phyloP scores from a whole-genome alignment of 2,113 vertebrate species.

The Clarias magur region DNA sequence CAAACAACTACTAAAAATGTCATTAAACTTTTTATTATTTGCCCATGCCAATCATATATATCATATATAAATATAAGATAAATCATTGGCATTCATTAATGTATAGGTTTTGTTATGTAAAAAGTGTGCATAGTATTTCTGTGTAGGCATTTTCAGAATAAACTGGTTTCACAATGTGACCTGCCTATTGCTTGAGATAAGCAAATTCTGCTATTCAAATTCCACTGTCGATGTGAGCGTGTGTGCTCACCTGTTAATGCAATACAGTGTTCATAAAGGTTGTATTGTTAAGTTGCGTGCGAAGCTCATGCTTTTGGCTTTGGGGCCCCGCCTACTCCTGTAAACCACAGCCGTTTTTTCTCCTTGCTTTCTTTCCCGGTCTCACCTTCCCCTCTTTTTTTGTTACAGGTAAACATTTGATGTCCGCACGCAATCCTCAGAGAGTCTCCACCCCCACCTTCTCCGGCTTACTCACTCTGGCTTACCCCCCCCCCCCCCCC shows the following conservation, averaged over 20 bases:
- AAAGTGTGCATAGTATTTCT: background rate
- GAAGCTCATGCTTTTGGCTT: constrained; percentile 77
- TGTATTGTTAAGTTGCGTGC: constrained; percentile 93
- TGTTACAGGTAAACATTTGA: constrained; percentile 78
- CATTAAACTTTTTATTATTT: background rate
- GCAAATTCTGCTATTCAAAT: constrained; percentile 43
- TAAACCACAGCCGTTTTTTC: constrained; percentile 78
- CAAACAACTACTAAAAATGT: background rate
- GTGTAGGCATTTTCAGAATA: constrained; percentile 7
- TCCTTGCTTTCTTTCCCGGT: constrained; percentile 60
- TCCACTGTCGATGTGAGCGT: constrained; percentile 25
- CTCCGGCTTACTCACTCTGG: constrained; percentile 65
- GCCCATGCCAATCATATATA: background rate
- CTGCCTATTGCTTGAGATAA: constrained; percentile 43
- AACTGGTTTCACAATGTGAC: constrained; percentile 43
- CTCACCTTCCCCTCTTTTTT: constrained; percentile 76
- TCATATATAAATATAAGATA: background rate
- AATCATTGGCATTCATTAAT: background rate
- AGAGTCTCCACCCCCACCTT: constrained; percentile 69
- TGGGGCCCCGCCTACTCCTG: constrained; percentile 79
- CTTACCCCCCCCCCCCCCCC: constrained; percentile 35
- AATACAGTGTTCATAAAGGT: constrained; percentile 81
- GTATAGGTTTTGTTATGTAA: background rate
- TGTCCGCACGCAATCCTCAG: constrained; percentile 74
- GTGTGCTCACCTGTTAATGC: constrained; percentile 68